Evolutionary conservation across 2,113 vertebrate species (phyloP).

Genomic region (Narcine bancroftii): DNA sequence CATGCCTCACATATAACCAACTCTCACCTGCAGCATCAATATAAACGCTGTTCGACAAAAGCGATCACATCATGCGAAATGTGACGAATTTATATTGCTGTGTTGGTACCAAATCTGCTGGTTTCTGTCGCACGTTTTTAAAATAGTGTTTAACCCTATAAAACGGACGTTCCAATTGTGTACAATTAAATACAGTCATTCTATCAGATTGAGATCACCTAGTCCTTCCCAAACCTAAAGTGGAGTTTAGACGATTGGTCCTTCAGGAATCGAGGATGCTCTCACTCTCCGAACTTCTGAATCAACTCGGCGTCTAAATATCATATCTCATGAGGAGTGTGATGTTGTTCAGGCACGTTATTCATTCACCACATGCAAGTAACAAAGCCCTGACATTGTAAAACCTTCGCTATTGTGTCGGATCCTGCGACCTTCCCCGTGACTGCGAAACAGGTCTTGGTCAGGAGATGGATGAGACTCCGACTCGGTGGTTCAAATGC

Average conservation of each 20-base stretch:
- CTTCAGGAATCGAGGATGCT: background rate
- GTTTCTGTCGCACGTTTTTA: no score
- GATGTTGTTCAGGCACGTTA: background rate
- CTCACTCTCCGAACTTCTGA: background rate
- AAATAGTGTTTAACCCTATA: no score
- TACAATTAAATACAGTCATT: background rate
- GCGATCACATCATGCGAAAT: background rate
- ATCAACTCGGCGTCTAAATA: background rate
- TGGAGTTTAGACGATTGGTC: background rate
- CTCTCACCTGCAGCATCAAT: background rate
- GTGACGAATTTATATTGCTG: background rate
- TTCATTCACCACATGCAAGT: background rate
- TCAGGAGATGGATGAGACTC: background rate
- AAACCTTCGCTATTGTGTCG: background rate
- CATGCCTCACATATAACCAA: background rate
- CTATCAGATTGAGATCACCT: background rate
- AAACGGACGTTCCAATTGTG: background rate
- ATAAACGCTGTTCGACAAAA: background rate
- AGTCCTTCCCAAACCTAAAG: background rate
- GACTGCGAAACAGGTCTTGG: background rate
- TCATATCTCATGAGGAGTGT: background rate
- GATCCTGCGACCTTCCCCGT: background rate
- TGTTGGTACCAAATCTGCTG: no score
- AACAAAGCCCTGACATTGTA: background rate
- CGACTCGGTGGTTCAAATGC: background rate